Conservation (phyloP, 2,113 vertebrate species). For the Megatriorchis doriae region DNA sequence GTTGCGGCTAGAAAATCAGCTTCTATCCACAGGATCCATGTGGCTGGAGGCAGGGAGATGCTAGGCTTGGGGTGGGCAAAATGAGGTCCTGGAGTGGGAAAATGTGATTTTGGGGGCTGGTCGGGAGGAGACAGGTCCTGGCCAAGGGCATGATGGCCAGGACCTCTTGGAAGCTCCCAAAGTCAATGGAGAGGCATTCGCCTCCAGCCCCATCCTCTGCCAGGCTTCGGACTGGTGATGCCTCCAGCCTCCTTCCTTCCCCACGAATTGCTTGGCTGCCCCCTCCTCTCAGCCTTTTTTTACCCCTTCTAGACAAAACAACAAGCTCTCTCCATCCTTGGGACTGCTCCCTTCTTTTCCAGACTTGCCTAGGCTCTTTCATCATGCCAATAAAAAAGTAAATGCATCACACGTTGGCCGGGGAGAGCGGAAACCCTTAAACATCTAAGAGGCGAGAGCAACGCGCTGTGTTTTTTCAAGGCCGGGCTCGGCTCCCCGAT, state of each 20-base stretch:
- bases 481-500: neutral
- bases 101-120: neutral
- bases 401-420: slow-evolving; percentile 29
- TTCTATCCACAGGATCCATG: neutral
- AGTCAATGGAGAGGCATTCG: rapidly evolving
- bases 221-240: neutral
- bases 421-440: slow-evolving; percentile 56
- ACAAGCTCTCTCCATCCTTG: neutral
- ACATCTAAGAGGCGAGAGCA: slow-evolving; percentile 64
- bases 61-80: neutral
- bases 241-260: neutral
- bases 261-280: rapidly evolving
- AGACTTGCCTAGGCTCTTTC: slow-evolving; percentile 58
- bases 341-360: slow-evolving; percentile 31
- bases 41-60: neutral
- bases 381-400: slow-evolving; percentile 42
- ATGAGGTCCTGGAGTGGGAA: neutral
- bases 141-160: neutral
- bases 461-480: neutral
- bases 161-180: neutral
- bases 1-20: neutral
- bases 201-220: neutral
- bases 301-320: slow-evolving; percentile 20
- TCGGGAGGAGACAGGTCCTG: neutral
- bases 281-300: neutral